These are phyloP conservation scores for Indicator indicator DNA, from an alignment of 2,113 vertebrate genomes.

Conservation along the genomic window DNA sequence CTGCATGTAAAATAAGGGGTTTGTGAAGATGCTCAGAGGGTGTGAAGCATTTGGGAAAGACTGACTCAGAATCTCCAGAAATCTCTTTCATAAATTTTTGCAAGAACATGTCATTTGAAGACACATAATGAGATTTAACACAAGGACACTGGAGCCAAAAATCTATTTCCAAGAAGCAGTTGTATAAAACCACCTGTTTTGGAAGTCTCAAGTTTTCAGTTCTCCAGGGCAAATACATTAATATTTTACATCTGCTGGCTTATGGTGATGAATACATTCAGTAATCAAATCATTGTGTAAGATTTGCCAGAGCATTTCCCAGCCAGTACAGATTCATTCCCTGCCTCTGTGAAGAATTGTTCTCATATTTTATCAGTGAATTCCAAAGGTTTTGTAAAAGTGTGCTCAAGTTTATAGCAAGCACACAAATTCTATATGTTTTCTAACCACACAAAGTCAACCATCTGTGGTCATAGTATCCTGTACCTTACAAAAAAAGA, in stretches of 20 bases:
- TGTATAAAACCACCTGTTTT: neutral
- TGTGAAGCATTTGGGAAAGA: neutral
- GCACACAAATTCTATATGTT: neutral
- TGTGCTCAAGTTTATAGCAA: neutral
- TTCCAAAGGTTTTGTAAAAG: neutral
- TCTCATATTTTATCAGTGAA: slow-evolving; percentile 19
- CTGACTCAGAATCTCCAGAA: neutral
- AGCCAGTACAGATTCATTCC: neutral
- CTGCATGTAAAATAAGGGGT: neutral
- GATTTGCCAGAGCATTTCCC: neutral
- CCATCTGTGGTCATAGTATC: neutral
- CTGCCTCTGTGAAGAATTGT: slow-evolving; percentile 13
- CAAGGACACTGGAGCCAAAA: slow-evolving; percentile 5
- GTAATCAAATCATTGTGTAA: slow-evolving; percentile 4
- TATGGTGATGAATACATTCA: neutral
- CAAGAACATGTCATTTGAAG: slow-evolving; percentile 30
- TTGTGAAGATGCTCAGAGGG: neutral
- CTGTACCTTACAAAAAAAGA: neutral
- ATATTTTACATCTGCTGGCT: slow-evolving; percentile 40
- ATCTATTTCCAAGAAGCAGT: slow-evolving; percentile 13
- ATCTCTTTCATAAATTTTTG: slow-evolving; percentile 43
- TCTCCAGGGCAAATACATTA: slow-evolving; percentile 44
- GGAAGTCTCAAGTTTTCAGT: neutral
- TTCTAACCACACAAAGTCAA: neutral
- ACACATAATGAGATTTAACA: slow-evolving; percentile 14